phyloP scores from a whole-genome alignment of 2,888 invertebrate genomes.

The Dasysyrphus albostriatus region DNA sequence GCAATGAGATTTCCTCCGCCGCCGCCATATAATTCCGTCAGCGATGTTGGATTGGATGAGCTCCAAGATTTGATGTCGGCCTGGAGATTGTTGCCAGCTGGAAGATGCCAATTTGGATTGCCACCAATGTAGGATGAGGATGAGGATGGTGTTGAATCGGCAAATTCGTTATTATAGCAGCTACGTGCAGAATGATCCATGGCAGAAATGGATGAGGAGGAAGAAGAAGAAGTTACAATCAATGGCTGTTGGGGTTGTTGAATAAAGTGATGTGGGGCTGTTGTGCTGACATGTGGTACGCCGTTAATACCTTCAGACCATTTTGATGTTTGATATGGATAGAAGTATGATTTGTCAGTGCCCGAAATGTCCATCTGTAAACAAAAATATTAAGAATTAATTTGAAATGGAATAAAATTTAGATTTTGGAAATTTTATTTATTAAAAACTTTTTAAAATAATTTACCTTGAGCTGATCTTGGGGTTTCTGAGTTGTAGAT shows the following conservation, averaged over 20 bases:
- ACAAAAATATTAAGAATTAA: constrained; percentile 4
- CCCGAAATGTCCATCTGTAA: constrained; percentile 69
- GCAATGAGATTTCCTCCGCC: constrained; percentile 46
- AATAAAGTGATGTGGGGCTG: constrained; percentile 46
- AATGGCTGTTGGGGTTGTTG: constrained; percentile 60
- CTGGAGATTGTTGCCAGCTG: constrained; percentile 76
- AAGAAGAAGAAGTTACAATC: constrained; percentile 62
- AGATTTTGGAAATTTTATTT: too few species aligned
- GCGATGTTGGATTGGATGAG: constrained; percentile 77
- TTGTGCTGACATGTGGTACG: constrained; percentile 70
- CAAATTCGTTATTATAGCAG: constrained; percentile 60
- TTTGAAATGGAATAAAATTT: neutral
- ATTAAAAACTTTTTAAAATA: neutral
- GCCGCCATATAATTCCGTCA: constrained; percentile 78
- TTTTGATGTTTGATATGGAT: constrained; percentile 78
- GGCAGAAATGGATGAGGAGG: constrained; percentile 66
- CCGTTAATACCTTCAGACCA: constrained; percentile 81
- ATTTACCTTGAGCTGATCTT: constrained; percentile 72
- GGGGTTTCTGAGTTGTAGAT: constrained; percentile 62
- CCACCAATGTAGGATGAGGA: constrained; percentile 71
- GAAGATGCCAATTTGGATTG: constrained; percentile 77
- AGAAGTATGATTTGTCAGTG: constrained; percentile 65
- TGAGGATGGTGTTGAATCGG: constrained; percentile 69
- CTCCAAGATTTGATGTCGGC: constrained; percentile 78
- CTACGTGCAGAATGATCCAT: constrained; percentile 72